These are phyloP conservation scores for Cheilosia pagana DNA, from an alignment of 2,888 invertebrate genomes.

Conservation along the genomic window DNA sequence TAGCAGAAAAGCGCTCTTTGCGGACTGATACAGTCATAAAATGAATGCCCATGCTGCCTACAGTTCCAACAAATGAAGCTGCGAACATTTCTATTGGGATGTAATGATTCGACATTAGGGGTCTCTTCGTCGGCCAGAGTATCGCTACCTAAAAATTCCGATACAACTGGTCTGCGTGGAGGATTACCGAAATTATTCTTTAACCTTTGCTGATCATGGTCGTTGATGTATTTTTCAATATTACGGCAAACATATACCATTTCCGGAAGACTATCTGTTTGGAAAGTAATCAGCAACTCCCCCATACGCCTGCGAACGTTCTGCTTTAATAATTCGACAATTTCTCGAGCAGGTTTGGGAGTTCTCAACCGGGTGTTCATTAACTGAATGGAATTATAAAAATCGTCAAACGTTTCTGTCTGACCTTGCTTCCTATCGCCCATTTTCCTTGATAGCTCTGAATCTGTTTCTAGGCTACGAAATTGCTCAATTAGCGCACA, in stretches of 20 bases:
- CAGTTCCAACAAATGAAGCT: background rate
- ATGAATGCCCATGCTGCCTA: background rate
- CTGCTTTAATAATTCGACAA: slow-evolving; percentile 7
- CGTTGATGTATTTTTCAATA: slow-evolving; percentile 1
- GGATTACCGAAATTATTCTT: background rate
- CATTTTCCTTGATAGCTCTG: slow-evolving; percentile 3
- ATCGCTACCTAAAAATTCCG: background rate
- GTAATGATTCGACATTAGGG: background rate
- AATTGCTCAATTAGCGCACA: slow-evolving; percentile 9
- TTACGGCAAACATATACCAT: slow-evolving; percentile 5
- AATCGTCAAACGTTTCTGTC: slow-evolving; percentile 10
- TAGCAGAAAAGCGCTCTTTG: background rate
- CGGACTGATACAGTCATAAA: background rate
- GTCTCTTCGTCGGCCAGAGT: background rate
- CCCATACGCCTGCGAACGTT: background rate
- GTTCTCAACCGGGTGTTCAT: background rate
- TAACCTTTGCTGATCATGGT: background rate
- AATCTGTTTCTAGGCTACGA: slow-evolving; percentile 18
- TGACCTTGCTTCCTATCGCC: background rate
- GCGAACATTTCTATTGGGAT: background rate
- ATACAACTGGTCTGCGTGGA: background rate
- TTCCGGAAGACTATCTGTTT: slow-evolving; percentile 2
- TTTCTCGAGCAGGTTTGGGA: background rate
- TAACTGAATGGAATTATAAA: background rate
- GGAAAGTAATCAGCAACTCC: background rate